A percentile compares a stretch with the other conserved stretches of the same genome.
Conservation (phyloP, 2,113 vertebrate species). For the Lipotes vexillifer region DNA sequence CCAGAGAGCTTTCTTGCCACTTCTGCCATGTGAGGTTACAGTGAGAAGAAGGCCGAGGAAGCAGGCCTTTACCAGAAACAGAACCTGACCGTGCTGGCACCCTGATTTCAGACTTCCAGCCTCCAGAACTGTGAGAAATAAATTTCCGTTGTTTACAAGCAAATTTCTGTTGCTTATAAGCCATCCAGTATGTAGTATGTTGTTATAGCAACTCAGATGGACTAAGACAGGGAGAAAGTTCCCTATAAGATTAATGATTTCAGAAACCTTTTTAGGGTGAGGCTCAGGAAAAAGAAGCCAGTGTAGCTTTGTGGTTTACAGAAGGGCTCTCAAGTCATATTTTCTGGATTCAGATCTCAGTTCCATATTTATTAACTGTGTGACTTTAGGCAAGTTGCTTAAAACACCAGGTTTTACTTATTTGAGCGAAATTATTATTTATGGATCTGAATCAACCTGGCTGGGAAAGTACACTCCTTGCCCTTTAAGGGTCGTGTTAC, state of each 20-base stretch:
- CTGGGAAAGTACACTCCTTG: neutral
- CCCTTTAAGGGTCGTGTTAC: neutral
- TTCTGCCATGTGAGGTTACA: neutral
- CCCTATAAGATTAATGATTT: neutral
- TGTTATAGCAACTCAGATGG: neutral
- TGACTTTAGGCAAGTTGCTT: neutral
- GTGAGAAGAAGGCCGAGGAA: neutral
- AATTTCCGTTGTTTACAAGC: neutral
- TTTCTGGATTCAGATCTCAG: neutral
- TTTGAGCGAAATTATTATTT: neutral
- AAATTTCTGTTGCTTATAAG: neutral
- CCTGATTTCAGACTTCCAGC: neutral
- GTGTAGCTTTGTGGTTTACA: neutral
- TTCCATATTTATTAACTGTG: neutral
- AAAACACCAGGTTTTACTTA: neutral
- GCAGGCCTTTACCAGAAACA: neutral
- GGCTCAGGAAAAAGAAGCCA: neutral
- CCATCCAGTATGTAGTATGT: neutral
- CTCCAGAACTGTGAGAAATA: neutral
- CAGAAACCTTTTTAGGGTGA: neutral
- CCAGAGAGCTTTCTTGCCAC: neutral
- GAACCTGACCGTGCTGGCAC: neutral
- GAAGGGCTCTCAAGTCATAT: neutral
- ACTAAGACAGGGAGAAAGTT: neutral
- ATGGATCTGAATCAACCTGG: neutral